phyloP scores from a whole-genome alignment of 2,113 vertebrate species.

The Parus major region DNA sequence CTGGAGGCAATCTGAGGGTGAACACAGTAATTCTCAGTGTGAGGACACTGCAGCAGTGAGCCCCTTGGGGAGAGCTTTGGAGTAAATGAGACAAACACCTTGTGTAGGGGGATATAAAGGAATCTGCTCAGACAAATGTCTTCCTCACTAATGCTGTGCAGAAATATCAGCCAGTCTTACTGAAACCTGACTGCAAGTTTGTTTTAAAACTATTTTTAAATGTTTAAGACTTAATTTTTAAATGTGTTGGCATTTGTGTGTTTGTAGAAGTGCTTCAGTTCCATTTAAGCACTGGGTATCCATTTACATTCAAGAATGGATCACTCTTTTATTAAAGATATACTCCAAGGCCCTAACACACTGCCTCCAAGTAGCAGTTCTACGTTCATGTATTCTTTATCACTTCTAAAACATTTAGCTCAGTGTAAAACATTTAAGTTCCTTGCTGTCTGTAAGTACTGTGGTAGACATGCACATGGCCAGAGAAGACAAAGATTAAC shows the following conservation, averaged over 20 bases:
- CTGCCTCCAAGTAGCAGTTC: neutral
- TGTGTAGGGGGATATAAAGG: neutral
- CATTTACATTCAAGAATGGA: neutral
- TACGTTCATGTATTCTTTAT: conserved; percentile 13
- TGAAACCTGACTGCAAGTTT: neutral
- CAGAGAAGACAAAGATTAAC: conserved; percentile 1
- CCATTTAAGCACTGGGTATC: neutral
- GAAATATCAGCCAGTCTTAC: neutral
- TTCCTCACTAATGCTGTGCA: neutral
- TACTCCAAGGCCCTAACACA: neutral
- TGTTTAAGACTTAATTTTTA: neutral
- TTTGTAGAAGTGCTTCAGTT: neutral
- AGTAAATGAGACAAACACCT: neutral
- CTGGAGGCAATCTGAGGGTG: neutral
- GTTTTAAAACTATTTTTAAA: neutral
- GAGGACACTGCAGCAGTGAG: neutral
- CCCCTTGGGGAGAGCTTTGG: neutral
- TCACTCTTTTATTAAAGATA: conserved; percentile 8
- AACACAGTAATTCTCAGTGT: neutral
- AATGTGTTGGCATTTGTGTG: neutral
- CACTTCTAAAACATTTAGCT: conserved; percentile 27
- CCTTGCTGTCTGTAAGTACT: neutral
- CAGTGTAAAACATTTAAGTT: neutral
- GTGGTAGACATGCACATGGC: neutral
- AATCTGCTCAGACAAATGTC: neutral